Evolutionary conservation across 92 coral and sea anemone species (phyloP), one percentile per base, ranked within the genome.

Genomic region (Actinostola sp.): DNA sequence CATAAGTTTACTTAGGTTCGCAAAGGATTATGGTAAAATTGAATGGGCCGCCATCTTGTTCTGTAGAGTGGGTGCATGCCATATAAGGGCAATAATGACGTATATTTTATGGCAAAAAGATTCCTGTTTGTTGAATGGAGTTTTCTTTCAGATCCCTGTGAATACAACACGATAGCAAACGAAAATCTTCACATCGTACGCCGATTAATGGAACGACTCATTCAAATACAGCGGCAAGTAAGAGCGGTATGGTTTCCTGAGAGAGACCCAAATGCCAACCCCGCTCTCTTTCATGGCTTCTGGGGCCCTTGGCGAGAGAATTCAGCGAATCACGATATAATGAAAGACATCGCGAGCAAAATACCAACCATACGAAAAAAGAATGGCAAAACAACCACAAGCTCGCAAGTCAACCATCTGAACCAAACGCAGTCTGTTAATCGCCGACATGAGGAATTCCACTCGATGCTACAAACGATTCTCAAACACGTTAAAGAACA

Each of bases 281-380:
- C 97, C 32, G 74, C 68, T 0, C 14, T 39, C 48, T 73, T 50
- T 24, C 48, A 73, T 2, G 97, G 92, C 8, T 88, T 76, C 53
- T 95, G 99, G 99, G 84, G 90, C 2, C 95, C 97, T 2, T 95
- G 99, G 99, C 67, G 33, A 23, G 19, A 75, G 16, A 75, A 75
- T 35, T 73, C 81, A 16, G 61, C 71, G 16, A 75, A 75, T 49
- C 9, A 13, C 11, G 26, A 52, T 33, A 75, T 75, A 17, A 20
- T 75, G 9, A 23, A 25, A 0, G 81, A 75, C 44, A 70, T 70
- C 19, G 49, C 26, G n/a, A 28, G 33, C 26, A 73, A 61, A 49
- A 61, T 61, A 43, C 46, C 67, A 21, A 59, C 24, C 0, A n/a
- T 19, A 2, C 24, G 11, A 0, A 12, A 17, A 16, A 29, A 61